These are phyloP conservation scores for Nettapus auritus DNA, from an alignment of 2,113 vertebrate genomes.

Conservation along the genomic window DNA sequence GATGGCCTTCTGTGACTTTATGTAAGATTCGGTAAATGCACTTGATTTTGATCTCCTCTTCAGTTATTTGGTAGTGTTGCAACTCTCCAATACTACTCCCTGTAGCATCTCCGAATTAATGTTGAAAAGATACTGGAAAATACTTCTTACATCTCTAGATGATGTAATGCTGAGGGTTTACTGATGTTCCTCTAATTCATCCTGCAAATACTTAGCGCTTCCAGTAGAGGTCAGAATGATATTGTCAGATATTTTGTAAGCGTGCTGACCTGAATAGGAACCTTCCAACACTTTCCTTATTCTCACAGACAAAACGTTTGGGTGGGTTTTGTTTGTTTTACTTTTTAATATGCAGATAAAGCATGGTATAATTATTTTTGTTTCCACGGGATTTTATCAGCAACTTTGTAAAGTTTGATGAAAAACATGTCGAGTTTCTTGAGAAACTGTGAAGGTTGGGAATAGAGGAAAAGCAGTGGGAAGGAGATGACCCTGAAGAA, in stretches of 20 bases:
- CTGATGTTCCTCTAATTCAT: not conserved
- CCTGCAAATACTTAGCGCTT: slow-evolving; percentile 19
- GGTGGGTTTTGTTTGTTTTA: slow-evolving; percentile 17
- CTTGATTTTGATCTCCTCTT: not conserved
- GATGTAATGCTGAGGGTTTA: not conserved
- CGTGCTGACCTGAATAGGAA: not conserved
- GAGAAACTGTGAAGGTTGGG: not conserved
- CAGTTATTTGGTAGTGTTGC: not conserved
- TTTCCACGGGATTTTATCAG: not conserved
- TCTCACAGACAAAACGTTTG: slow-evolving; percentile 4
- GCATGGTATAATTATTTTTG: not conserved
- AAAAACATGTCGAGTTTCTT: not conserved
- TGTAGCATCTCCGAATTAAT: not conserved
- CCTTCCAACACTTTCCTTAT: not conserved
- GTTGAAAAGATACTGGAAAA: not conserved
- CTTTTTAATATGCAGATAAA: slow-evolving; percentile 13
- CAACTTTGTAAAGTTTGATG: not conserved
- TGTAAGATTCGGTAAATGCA: not conserved
- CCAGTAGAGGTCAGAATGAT: slow-evolving; percentile 71
- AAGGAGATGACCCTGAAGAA: slow-evolving; percentile 25
- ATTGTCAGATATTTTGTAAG: slow-evolving; percentile 44
- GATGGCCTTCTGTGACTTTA: not conserved
- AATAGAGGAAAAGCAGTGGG: not conserved
- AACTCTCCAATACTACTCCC: not conserved
- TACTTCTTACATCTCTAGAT: not conserved